phyloP scores from a whole-genome alignment of 2,797 vertebrate genomes.

The Eospalax fontanierii region DNA sequence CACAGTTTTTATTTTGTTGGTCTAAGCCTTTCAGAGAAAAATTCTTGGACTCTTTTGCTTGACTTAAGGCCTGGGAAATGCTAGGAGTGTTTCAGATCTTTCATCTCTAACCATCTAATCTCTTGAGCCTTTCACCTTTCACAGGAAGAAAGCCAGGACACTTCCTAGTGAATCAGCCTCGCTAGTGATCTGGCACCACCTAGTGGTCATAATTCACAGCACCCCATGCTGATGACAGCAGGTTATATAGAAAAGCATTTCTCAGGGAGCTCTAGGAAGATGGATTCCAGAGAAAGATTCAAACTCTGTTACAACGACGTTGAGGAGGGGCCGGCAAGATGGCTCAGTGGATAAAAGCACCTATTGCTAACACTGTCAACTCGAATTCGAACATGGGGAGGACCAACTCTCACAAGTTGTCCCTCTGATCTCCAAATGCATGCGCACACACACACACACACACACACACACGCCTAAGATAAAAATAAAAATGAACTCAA shows the following conservation, averaged over 20 bases:
- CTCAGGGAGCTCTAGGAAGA: not conserved
- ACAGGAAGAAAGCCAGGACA: no score
- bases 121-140: not conserved
- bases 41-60: constrained; percentile 44
- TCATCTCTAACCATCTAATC: not conserved
- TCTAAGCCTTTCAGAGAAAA: not conserved
- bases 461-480: not conserved
- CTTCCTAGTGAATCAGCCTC: not conserved
- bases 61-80: not conserved
- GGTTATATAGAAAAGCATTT: not conserved
- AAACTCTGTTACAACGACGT: not conserved
- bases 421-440: not conserved
- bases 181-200: constrained; percentile 51
- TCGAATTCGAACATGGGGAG: not conserved
- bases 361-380: not conserved
- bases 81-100: not conserved
- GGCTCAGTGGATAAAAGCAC: not conserved
- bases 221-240: not conserved
- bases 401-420: not conserved
- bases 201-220: not conserved
- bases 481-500: not conserved
- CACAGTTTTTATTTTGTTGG: not conserved
- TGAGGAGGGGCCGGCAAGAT: not conserved
- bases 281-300: not conserved
- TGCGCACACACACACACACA: no score